These are phyloP conservation scores for Paramormyrops hopkinsi DNA, from an alignment of 2,797 vertebrate species.

Conservation along the genomic window DNA sequence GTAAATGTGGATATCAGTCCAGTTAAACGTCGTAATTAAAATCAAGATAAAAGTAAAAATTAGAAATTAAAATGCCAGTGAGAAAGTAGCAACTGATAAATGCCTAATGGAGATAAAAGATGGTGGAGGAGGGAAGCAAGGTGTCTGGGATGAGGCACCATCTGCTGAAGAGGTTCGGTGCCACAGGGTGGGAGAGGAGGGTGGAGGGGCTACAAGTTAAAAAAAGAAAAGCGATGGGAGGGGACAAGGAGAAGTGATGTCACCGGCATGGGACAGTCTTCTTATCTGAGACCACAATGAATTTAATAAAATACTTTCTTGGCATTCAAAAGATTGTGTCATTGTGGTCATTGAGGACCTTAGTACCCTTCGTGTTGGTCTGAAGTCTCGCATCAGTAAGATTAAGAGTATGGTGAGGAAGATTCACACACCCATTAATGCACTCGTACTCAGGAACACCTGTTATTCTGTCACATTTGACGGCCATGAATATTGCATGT, in stretches of 20 bases:
- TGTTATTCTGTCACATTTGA: not conserved
- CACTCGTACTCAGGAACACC: not conserved
- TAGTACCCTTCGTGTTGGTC: not conserved
- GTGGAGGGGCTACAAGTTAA: not conserved
- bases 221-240: not conserved
- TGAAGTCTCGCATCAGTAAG: not conserved
- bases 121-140: not conserved
- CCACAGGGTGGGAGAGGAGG: not conserved
- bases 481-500: not conserved
- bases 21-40: not conserved
- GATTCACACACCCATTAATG: not conserved
- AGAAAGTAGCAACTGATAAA: not conserved
- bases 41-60: not conserved
- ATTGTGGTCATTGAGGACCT: not conserved
- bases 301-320: not conserved
- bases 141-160: not conserved
- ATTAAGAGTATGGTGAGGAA: not conserved
- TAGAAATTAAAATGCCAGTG: not conserved
- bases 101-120: not conserved
- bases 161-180: not conserved
- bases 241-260: not conserved
- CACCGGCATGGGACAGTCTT: not conserved
- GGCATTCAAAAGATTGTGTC: not conserved
- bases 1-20: not conserved
- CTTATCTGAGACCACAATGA: not conserved